Conservation (phyloP, 2,888 invertebrate species). For the Hydraecia micacea region DNA sequence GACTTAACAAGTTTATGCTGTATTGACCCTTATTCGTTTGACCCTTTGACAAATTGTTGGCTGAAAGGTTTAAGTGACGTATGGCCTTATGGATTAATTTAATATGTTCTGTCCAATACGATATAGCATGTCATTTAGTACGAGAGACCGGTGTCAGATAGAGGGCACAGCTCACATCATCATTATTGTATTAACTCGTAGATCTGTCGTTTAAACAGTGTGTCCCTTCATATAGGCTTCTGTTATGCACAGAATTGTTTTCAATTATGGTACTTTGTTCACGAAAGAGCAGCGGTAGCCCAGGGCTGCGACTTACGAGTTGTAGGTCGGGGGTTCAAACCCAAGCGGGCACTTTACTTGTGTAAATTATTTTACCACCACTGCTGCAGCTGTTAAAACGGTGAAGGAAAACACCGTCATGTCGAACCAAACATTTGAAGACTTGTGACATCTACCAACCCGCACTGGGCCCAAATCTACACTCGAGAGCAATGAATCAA, state of each 20-base stretch:
- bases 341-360: no score
- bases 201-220: neutral
- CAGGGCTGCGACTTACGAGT: no score
- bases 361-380: no score
- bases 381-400: no score
- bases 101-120: constrained; percentile 27
- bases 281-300: no score
- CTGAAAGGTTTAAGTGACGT: constrained; percentile 30
- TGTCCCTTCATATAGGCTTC: neutral
- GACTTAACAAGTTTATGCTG: constrained; percentile 24
- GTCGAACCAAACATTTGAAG: no score
- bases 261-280: neutral
- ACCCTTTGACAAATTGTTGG: constrained; percentile 51
- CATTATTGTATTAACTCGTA: constrained; percentile 27
- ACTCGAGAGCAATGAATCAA: no score
- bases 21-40: constrained; percentile 40
- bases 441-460: no score
- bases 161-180: constrained; percentile 24
- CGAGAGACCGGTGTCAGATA: constrained; percentile 12
- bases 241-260: neutral
- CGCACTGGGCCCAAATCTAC: no score
- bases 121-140: constrained; percentile 25
- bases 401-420: no score
- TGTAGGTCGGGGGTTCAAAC: no score
- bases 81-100: constrained; percentile 40